A percentile compares a stretch with the other conserved stretches of the same genome.
These are phyloP conservation scores for Drosophila mayaguana DNA, from an alignment of 2,888 invertebrate genomes.

Conservation along the genomic window DNA sequence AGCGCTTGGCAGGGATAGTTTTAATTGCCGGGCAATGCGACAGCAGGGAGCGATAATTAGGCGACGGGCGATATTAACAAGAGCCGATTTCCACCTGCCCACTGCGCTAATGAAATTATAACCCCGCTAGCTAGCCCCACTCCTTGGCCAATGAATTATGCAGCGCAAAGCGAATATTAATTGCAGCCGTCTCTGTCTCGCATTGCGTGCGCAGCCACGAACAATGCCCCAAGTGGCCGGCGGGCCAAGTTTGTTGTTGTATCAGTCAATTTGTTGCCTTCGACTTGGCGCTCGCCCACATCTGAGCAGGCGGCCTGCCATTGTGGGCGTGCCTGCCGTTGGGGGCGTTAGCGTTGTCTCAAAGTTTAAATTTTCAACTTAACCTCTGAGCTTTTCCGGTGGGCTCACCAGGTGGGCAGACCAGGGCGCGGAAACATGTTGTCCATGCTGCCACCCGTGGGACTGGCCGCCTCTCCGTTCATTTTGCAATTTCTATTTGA, in stretches of 20 bases:
- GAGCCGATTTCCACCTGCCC: slow-evolving; percentile 23
- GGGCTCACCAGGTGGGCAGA: slow-evolving; percentile 18
- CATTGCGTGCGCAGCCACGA: slow-evolving; percentile 59
- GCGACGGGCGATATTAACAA: slow-evolving; percentile 40
- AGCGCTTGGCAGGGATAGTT: slow-evolving; percentile 38
- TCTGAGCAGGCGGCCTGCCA: slow-evolving; percentile 25
- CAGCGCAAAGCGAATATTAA: slow-evolving; percentile 62
- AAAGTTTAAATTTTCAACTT: slow-evolving; percentile 77
- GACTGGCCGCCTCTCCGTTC: slow-evolving; percentile 16
- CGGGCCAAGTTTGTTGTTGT: slow-evolving; percentile 50
- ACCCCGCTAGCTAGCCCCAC: slow-evolving; percentile 30
- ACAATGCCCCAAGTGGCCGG: slow-evolving; percentile 38
- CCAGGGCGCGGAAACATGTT: slow-evolving; percentile 11
- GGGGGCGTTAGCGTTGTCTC: slow-evolving; percentile 55
- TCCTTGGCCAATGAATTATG: slow-evolving; percentile 53
- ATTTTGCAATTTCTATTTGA: slow-evolving; percentile 66
- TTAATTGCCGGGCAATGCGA: slow-evolving; percentile 63
- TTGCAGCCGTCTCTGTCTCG: slow-evolving; percentile 45
- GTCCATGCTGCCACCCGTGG: slow-evolving; percentile 4
- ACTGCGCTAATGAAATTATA: slow-evolving; percentile 68
- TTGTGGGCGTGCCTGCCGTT: slow-evolving; percentile 43
- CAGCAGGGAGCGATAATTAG: slow-evolving; percentile 62
- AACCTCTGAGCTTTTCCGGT: slow-evolving; percentile 73
- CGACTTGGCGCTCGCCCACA: slow-evolving; percentile 19
- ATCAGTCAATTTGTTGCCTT: slow-evolving; percentile 55